A percentile compares a stretch with the other conserved stretches of the same genome.
Conservation (phyloP, 2,888 invertebrate genomes). For the Hirudinaria manillensis region DNA sequence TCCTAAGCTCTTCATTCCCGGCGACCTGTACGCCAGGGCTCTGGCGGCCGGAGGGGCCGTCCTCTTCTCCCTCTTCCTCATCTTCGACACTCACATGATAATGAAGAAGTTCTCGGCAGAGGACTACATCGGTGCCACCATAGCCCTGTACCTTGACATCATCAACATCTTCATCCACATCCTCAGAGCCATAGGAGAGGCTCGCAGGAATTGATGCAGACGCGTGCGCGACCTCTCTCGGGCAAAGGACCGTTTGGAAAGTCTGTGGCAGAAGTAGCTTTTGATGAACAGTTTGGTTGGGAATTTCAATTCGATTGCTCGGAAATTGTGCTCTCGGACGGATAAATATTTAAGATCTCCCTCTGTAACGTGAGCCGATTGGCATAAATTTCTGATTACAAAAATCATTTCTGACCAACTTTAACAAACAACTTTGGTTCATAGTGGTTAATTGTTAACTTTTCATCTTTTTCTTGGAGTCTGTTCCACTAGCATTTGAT, state of each 20-base stretch:
- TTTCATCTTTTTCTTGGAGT: too few relatives aligned
- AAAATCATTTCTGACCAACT: too few relatives aligned
- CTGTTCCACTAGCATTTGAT: too few relatives aligned
- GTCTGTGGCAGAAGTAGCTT: too few relatives aligned
- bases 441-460: too few relatives aligned
- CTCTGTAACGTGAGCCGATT: too few relatives aligned
- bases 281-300: too few relatives aligned
- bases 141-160: conserved; percentile 79
- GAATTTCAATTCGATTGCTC: too few relatives aligned
- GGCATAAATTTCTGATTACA: too few relatives aligned
- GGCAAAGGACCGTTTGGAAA: not conserved
- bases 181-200: conserved; percentile 64
- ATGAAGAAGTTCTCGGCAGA: conserved; percentile 72
- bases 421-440: too few relatives aligned
- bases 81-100: conserved; percentile 77
- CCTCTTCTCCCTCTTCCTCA: conserved; percentile 73
- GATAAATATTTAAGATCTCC: too few relatives aligned
- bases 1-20: conserved; percentile 69
- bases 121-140: conserved; percentile 79
- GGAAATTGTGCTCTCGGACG: too few relatives aligned
- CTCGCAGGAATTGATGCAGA: conserved; percentile 32
- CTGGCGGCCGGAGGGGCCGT: conserved; percentile 66
- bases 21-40: conserved; percentile 65
- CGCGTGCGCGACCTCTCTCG: not conserved
- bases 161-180: conserved; percentile 77